Evolutionary conservation across 2,888 invertebrate genomes (phyloP), one percentile per base, ranked within the genome.

Genomic region (Laspeyria flexula): DNA sequence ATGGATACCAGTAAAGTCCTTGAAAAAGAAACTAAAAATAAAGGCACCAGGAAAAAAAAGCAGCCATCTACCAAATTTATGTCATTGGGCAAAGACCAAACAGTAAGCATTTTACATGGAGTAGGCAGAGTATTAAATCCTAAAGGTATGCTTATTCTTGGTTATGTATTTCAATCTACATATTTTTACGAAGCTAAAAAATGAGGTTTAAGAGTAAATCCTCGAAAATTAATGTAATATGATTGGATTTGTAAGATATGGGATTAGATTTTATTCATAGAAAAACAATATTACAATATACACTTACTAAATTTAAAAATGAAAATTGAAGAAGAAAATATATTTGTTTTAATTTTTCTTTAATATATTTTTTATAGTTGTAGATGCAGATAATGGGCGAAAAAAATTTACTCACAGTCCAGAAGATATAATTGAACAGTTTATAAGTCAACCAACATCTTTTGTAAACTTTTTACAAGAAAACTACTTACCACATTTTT

Each of bases 81-180:
- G 65, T 85, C 89, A 40, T 85, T 95, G 76, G 93, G 93, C 6
- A 94, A 95, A 65, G 95, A 96, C 80, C 95, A 96, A 83, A 94
- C 93, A 30, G 92, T 96, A 10, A 95, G 95, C 55, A 93, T 96
- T 64, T 93, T 96, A 74, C 96, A 96, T 85, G 95, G 95, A 0
- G 90, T 96, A 12, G 96, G 96, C 16, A 93, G 96, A 76, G 95
- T 96, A 6, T 92, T 96, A 29, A 96, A 96, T 88, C 96, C 96
- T 29, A 96, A 96, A 93, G 92, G 95, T 95, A 88, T 69, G n/a
- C 30, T 11, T 25, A 1, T 27, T 25, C n/a, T 7, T 29, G 1
- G 10, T n/a, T n/a, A 10, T 39, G 10, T 11, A 13, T 11, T 3
- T 1, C 27, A 13, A 15, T n/a, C 74, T 78, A 18, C 5, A 2